Conservation (phyloP, 1,140 invertebrate species). For the Bombus confusus region DNA sequence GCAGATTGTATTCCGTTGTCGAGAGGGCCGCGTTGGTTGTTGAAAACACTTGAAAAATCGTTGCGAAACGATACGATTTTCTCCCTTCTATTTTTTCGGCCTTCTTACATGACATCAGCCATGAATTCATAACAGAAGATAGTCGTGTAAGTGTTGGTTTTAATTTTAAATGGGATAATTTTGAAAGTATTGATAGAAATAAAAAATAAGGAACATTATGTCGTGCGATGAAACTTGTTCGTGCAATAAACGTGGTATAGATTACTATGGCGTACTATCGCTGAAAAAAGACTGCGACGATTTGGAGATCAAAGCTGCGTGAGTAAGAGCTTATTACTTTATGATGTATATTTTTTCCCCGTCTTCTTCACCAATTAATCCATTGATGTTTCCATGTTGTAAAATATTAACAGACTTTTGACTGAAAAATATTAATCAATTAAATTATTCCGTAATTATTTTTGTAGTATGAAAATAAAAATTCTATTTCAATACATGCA, state of each 20-base stretch:
- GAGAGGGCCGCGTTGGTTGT: conserved; percentile 49
- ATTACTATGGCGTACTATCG: conserved; percentile 91
- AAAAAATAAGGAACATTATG: not conserved
- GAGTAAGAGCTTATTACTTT: conserved; percentile 68
- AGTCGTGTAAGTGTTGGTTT: not conserved
- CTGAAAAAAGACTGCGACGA: conserved; percentile 85
- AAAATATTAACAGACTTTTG: not conserved
- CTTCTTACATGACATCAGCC: conserved; percentile 15
- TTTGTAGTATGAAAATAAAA: not conserved
- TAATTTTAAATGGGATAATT: not conserved
- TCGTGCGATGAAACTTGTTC: not conserved
- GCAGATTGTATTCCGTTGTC: conserved; percentile 49
- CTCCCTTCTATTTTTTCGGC: conserved; percentile 3
- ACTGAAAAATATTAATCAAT: not conserved
- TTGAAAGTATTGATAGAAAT: not conserved
- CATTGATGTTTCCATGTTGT: not conserved
- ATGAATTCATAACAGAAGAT: conserved; percentile 17
- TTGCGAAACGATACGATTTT: conserved; percentile 57
- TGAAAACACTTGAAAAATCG: conserved; percentile 61
- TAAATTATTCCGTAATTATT: not conserved
- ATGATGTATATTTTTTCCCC: not conserved
- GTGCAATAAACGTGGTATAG: conserved; percentile 82
- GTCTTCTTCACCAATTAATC: not conserved
- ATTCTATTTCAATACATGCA: not conserved
- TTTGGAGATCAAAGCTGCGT: conserved; percentile 90